phyloP scores from a whole-genome alignment of 2,113 vertebrate species.

The Catagonus wagneri region DNA sequence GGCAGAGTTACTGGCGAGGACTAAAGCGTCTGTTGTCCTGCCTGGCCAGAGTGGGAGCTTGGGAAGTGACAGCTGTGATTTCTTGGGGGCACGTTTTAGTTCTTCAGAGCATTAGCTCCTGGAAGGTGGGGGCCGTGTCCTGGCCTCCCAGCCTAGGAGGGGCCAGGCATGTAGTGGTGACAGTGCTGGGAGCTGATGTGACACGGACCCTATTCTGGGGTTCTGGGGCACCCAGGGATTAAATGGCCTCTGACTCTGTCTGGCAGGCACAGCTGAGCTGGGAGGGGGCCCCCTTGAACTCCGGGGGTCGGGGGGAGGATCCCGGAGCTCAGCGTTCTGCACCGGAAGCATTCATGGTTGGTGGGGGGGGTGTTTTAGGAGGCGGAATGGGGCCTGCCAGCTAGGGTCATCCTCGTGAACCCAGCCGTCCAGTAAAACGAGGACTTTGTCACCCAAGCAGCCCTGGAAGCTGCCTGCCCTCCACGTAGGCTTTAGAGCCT shows the following conservation, averaged over 20 bases:
- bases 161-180: rapidly evolving
- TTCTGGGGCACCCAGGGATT: no score
- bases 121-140: background rate
- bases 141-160: background rate
- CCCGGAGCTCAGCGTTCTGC: background rate
- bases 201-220: background rate
- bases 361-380: background rate
- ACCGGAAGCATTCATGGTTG: background rate
- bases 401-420: background rate
- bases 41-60: background rate
- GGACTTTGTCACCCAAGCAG: background rate
- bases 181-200: background rate
- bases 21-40: background rate
- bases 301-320: no score
- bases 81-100: background rate
- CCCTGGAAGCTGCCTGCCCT: background rate
- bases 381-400: rapidly evolving
- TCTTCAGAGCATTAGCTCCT: background rate
- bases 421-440: background rate
- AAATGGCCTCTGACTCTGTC: no score
- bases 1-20: background rate
- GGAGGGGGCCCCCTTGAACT: no score
- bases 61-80: background rate
- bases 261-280: rapidly evolving
- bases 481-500: background rate